Evolutionary conservation across 2,113 vertebrate species (phyloP).

Genomic region (Diadophis punctatus): DNA sequence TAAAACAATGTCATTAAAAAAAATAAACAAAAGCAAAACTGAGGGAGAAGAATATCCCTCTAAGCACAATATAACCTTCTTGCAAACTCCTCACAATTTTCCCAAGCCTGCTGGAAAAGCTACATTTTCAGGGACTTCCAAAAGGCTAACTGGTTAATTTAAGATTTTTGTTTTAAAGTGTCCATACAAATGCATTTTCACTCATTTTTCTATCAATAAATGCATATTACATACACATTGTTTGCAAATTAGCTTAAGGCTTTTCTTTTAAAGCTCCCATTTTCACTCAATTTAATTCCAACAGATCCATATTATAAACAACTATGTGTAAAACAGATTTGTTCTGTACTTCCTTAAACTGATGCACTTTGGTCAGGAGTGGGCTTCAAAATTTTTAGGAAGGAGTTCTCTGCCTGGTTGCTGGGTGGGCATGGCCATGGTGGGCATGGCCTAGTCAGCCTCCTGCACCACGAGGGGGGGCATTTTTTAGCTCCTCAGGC

Average conservation of each 20-base stretch:
- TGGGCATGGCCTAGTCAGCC: too few relatives aligned
- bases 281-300: not conserved
- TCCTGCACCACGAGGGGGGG: too few relatives aligned
- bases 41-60: not conserved
- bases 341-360: not conserved
- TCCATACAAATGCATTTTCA: not conserved
- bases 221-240: not conserved
- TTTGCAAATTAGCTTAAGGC: not conserved
- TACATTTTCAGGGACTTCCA: not conserved
- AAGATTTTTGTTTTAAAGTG: too few relatives aligned
- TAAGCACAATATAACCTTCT: not conserved
- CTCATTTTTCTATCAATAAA: not conserved
- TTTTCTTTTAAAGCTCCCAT: not conserved
- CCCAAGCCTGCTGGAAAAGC: not conserved
- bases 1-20: not conserved
- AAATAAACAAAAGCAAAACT: not conserved
- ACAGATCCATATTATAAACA: not conserved
- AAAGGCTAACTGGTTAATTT: not conserved
- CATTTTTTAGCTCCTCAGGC: too few relatives aligned
- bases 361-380: not conserved
- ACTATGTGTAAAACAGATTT: not conserved
- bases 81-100: not conserved
- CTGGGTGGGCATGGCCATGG: too few relatives aligned
- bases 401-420: too few relatives aligned
- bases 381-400: too few relatives aligned